A percentile compares a stretch with the other conserved stretches of the same genome.
These are phyloP conservation scores for Xestia sexstrigata DNA, from an alignment of 2,888 invertebrate genomes.

Conservation along the genomic window DNA sequence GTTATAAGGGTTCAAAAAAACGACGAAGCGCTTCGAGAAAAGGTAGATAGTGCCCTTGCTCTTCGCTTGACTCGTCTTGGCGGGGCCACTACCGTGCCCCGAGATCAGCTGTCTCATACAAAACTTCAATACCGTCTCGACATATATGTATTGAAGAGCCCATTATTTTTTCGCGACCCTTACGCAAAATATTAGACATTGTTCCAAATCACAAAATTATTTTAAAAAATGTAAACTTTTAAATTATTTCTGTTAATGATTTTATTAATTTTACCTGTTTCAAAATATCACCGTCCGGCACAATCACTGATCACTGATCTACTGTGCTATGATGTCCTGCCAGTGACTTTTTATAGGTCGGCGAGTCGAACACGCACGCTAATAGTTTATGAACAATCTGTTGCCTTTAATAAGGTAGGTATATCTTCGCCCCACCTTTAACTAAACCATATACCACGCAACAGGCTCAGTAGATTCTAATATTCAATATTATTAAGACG, in stretches of 20 bases:
- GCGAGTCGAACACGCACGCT: constrained; percentile 70
- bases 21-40: too few relatives aligned
- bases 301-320: constrained; percentile 80
- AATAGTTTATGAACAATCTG: constrained; percentile 57
- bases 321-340: constrained; percentile 80
- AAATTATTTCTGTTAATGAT: background rate
- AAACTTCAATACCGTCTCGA: too few relatives aligned
- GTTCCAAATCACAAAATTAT: background rate
- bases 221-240: too few relatives aligned
- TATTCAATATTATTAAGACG: constrained; percentile 81
- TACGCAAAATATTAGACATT: background rate
- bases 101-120: too few relatives aligned
- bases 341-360: constrained; percentile 88
- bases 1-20: too few relatives aligned
- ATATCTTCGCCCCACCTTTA: constrained; percentile 76
- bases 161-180: too few relatives aligned
- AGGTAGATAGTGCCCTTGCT: too few relatives aligned
- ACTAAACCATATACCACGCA: constrained; percentile 55
- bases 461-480: constrained; percentile 72
- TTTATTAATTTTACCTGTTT: constrained; percentile 74
- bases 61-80: too few relatives aligned
- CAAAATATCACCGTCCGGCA: constrained; percentile 72
- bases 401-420: constrained; percentile 62
- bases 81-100: too few relatives aligned
- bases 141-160: too few relatives aligned